Base-by-base conservation (phyloP, 2,797 vertebrate genomes). In the Girardinus metallicus region DNA sequence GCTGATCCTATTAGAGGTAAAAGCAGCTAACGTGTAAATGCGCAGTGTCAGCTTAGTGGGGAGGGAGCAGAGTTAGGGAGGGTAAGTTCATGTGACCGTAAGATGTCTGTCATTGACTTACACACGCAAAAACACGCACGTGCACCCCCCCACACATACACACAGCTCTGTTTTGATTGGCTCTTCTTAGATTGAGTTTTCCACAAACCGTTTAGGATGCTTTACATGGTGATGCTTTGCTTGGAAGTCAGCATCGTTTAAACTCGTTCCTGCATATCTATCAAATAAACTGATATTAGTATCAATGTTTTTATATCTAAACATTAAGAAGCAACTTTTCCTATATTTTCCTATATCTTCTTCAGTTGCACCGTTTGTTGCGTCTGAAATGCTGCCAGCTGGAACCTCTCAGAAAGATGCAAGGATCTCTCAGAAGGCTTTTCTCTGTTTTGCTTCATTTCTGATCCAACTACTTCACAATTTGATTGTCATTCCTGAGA, bases 21-120 rank as follows among this genome's bases (percentile, higher is more conserved):
- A 96, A 96, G 96, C 96, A 94, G 96, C 96, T 97, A 96, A 97
- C 88, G 93, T 94, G 96, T 96, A 95, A 96, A 97, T 96, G 96
- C 93, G 88, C 95, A 96, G 95, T 94, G 96, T 97, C 97, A 96
- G 97, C 94, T 97, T 95, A 96, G 88, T 21, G 60, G 68, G 84
- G 77, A 75, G 60, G 79, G 70, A 21, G 79, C 43, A 39, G 80
- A 13, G 29, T 75, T 26, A 60, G 29, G 71, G 62, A 62, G 53
- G 76, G 75, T 10, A 44, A 66, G 78, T 86, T 89, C 83, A 88
- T 89, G 83, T 90, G 91, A 79, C 77, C 0, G 23, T 73, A 36
- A 31, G 70, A 79, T 75, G 64, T 62, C 34, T 51, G 66, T 81
- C 23, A 43, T 9, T 49, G 44, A 75, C 76, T 75, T 26, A 68